Conservation (phyloP, 2,113 vertebrate genomes). For the Emydocephalus ijimae region DNA sequence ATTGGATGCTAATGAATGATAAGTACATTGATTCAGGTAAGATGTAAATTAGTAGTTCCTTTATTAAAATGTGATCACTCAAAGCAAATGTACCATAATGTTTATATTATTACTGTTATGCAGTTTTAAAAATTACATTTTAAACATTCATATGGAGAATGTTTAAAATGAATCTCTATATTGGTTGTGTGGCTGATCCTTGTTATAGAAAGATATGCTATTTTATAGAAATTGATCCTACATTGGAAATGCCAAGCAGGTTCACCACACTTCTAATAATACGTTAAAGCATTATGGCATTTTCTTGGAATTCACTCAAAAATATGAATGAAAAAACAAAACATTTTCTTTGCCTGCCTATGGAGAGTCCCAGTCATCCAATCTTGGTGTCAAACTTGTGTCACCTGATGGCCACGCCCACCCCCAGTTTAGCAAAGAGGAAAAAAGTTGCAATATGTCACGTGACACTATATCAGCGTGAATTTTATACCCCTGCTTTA, state of each 20-base stretch:
- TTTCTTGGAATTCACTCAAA: constrained; percentile 5
- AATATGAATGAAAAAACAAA: neutral
- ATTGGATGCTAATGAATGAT: neutral
- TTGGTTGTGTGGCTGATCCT: neutral
- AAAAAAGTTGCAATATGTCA: too few relatives aligned
- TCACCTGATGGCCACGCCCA: too few relatives aligned
- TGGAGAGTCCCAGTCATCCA: too few relatives aligned
- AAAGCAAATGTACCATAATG: neutral
- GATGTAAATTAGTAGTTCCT: neutral
- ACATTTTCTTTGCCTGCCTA: neutral
- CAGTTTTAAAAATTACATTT: neutral
- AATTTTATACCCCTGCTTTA: neutral
- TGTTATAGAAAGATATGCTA: neutral
- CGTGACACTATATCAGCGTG: too few relatives aligned
- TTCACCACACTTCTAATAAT: constrained; percentile 20
- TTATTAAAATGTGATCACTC: neutral
- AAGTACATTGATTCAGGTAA: neutral
- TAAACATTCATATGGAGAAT: neutral
- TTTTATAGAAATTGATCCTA: neutral
- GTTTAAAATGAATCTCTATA: neutral
- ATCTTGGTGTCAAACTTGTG: too few relatives aligned
- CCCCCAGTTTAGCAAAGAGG: too few relatives aligned
- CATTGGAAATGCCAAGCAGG: neutral
- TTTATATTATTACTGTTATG: neutral
- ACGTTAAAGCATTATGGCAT: neutral